A percentile compares a stretch with the other conserved stretches of the same genome.
phyloP scores from a whole-genome alignment of 23 tunicate species.

The Styela plicata region DNA sequence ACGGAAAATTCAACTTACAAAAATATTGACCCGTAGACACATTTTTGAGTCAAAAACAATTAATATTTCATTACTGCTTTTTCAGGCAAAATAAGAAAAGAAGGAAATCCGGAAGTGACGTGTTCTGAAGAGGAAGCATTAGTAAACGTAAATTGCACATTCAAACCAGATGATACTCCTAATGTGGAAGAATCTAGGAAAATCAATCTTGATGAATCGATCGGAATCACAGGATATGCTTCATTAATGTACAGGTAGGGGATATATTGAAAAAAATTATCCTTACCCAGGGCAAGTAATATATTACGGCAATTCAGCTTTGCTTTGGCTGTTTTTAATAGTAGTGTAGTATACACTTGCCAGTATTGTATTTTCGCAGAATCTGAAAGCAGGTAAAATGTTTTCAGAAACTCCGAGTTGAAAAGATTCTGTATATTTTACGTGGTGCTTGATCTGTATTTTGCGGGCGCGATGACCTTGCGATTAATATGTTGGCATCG shows the following conservation, averaged over 20 bases:
- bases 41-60: background rate
- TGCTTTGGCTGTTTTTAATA: too few species aligned
- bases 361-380: too few species aligned
- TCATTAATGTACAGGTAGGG: constrained; percentile 27
- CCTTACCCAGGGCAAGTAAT: too few species aligned
- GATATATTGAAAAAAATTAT: too few species aligned
- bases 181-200: background rate
- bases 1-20: background rate
- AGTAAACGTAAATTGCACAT: background rate
- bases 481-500: too few species aligned
- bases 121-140: constrained; percentile 11
- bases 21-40: background rate
- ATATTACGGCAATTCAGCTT: too few species aligned
- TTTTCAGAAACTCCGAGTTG: too few species aligned
- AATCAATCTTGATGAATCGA: background rate
- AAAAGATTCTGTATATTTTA: too few species aligned
- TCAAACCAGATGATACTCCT: background rate
- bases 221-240: constrained; percentile 6
- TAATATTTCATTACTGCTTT: constrained; percentile 6
- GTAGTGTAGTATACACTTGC: too few species aligned
- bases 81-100: constrained; percentile 22
- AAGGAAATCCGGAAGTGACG: background rate
- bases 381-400: too few species aligned
- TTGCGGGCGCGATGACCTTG: too few species aligned
- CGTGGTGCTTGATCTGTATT: too few species aligned